Conservation (phyloP, 2,888 invertebrate genomes). For the Hesperia comma region DNA sequence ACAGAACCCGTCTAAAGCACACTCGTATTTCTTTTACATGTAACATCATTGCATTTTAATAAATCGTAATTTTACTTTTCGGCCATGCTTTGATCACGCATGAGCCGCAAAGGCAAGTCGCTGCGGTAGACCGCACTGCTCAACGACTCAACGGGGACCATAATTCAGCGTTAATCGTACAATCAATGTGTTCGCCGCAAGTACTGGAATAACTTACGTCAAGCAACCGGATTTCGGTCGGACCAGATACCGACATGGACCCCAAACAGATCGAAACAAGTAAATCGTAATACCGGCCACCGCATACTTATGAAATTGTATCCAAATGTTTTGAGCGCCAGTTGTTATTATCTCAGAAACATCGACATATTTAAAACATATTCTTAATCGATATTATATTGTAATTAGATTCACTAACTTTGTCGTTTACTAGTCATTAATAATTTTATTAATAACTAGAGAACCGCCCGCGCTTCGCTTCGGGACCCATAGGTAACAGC, state of each 20-base stretch:
- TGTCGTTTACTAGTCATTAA: no score
- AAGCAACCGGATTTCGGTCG: slow-evolving; percentile 50
- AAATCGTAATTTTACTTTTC: no score
- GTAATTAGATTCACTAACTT: no score
- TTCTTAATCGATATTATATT: no score
- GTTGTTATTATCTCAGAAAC: not conserved
- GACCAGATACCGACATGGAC: slow-evolving; percentile 37
- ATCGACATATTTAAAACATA: not conserved
- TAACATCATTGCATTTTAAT: no score
- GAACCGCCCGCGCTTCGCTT: no score
- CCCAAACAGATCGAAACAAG: slow-evolving; percentile 19
- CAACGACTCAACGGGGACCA: not conserved
- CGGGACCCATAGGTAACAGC: no score
- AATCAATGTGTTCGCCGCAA: slow-evolving; percentile 28
- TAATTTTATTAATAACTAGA: no score
- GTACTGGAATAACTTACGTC: slow-evolving; percentile 49
- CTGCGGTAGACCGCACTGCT: slow-evolving; percentile 17
- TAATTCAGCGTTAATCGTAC: slow-evolving; percentile 31
- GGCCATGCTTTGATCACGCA: not conserved
- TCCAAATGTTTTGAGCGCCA: slow-evolving; percentile 9
- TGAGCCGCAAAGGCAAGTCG: not conserved
- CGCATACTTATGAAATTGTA: slow-evolving; percentile 23
- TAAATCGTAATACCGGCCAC: slow-evolving; percentile 11
- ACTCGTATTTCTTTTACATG: no score
- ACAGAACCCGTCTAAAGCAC: no score